Conservation (phyloP, 2,888 invertebrate species). For the Eugnorisma glareosa region DNA sequence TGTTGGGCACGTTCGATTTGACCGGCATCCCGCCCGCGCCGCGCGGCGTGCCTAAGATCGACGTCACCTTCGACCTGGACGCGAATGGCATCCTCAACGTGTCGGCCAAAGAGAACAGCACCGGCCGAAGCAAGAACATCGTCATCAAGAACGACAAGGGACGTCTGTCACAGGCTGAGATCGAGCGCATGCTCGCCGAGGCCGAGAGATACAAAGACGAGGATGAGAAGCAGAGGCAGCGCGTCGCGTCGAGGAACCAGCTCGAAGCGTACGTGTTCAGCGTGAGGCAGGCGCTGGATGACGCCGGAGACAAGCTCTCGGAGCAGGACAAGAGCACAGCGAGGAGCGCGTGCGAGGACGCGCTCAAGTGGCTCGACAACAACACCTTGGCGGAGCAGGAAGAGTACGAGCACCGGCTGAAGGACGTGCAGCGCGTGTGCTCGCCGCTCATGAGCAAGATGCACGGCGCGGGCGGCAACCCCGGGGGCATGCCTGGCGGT, state of each 20-base stretch:
- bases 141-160: conserved; percentile 96
- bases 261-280: conserved; percentile 93
- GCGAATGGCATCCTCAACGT: conserved; percentile 96
- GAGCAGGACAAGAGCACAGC: conserved; percentile 91
- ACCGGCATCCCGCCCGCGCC: conserved; percentile 93
- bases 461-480: conserved; percentile 88
- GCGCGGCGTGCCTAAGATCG: conserved; percentile 92
- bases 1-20: conserved; percentile 92
- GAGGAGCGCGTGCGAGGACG: conserved; percentile 89
- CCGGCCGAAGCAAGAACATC: conserved; percentile 93
- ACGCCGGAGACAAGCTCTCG: conserved; percentile 91
- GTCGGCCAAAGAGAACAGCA: conserved; percentile 93
- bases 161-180: conserved; percentile 94
- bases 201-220: conserved; percentile 94
- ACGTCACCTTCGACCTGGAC: conserved; percentile 94
- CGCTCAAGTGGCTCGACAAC: conserved; percentile 93
- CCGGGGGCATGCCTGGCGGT: background rate
- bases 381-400: conserved; percentile 92
- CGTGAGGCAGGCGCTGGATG: conserved; percentile 93
- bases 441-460: conserved; percentile 91
- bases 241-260: conserved; percentile 93
- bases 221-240: conserved; percentile 93
- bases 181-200: conserved; percentile 94
- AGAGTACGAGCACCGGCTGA: conserved; percentile 91
- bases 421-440: conserved; percentile 91